A percentile compares a stretch with the other conserved stretches of the same genome.
Evolutionary conservation across 2,113 vertebrate species (phyloP).

Genomic region (Pluvialis apricaria): DNA sequence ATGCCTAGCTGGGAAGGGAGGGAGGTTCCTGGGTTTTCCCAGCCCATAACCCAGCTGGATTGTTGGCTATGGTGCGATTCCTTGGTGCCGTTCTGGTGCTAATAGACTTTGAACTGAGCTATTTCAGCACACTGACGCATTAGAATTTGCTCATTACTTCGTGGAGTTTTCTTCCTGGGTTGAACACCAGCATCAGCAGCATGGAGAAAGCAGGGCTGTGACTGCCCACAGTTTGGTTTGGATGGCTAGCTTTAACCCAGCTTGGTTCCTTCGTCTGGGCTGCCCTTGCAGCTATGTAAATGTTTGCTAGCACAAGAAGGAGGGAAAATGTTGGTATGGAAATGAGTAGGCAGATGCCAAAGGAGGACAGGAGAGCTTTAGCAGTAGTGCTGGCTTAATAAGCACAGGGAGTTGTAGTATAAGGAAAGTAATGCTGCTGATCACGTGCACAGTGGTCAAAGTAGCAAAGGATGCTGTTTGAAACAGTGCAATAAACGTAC

Average conservation of each 20-base stretch:
- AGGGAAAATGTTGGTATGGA: not conserved
- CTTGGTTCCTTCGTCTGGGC: not conserved
- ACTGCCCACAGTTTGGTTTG: not conserved
- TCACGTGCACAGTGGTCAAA: not conserved
- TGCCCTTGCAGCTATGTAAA: not conserved
- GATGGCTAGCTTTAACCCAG: not conserved
- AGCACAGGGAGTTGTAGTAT: fast-evolving
- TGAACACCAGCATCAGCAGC: not conserved
- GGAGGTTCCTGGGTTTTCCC: not conserved
- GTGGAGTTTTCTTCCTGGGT: not conserved
- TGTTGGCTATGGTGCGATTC: not conserved
- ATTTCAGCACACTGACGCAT: not conserved
- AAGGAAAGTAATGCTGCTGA: not conserved
- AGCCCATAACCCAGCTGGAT: not conserved
- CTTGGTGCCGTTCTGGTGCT: not conserved
- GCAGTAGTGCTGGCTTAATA: not conserved
- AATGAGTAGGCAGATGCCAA: not conserved
- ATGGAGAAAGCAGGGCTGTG: not conserved
- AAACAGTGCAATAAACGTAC: not conserved
- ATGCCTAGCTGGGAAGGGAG: not conserved
- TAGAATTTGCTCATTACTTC: not conserved
- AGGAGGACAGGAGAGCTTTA: not conserved
- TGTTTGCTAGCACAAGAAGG: not conserved
- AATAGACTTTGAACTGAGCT: not conserved
- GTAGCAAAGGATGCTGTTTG: not conserved